These are phyloP conservation scores for Rallus limicola DNA, from an alignment of 2,113 vertebrate genomes.

Conservation along the genomic window DNA sequence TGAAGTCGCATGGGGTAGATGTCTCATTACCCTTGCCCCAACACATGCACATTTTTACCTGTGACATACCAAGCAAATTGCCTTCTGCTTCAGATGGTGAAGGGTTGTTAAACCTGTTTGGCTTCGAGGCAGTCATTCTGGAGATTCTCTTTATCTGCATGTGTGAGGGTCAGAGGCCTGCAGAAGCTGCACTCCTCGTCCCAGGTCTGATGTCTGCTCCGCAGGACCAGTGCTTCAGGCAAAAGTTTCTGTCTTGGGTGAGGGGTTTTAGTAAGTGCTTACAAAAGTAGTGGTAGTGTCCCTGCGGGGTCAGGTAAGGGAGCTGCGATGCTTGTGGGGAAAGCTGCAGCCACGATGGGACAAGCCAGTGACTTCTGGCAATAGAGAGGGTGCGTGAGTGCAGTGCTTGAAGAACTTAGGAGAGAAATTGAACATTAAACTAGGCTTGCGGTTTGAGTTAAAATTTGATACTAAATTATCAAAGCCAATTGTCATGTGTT, in stretches of 20 bases:
- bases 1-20: neutral
- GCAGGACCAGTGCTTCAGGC: neutral
- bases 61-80: conserved; percentile 44
- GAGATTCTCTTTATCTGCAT: conserved; percentile 28
- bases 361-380: neutral
- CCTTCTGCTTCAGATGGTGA: conserved; percentile 26
- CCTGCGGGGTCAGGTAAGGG: neutral
- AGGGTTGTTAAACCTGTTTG: conserved; percentile 65
- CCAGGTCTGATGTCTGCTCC: neutral
- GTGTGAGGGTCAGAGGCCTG: neutral
- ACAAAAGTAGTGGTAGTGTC: neutral
- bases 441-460: neutral
- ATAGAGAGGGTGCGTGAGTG: neutral
- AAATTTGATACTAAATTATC: neutral
- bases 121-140: conserved; percentile 64
- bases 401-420: neutral
- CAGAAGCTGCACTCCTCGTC: neutral
- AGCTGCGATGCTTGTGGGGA: neutral
- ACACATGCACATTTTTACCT: neutral
- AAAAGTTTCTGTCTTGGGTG: neutral
- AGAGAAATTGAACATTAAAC: neutral
- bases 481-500: neutral
- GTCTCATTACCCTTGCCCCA: neutral
- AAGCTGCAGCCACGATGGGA: neutral
- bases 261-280: neutral